Evolutionary conservation across 2,797 vertebrate species (phyloP).

Genomic region (Triplophysa bombifrons): DNA sequence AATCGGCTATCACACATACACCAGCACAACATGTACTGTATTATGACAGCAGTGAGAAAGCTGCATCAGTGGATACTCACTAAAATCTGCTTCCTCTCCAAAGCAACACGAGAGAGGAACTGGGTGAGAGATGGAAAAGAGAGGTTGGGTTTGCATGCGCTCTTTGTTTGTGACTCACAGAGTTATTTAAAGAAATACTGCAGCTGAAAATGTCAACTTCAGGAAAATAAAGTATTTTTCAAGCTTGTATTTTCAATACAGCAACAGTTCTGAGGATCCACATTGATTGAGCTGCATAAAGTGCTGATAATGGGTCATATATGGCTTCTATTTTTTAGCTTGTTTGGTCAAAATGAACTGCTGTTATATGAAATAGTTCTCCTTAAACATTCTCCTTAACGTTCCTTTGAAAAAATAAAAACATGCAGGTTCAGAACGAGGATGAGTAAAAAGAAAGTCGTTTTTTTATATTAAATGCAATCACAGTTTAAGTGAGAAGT

Average conservation of each 20-base stretch:
- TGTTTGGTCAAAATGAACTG: neutral
- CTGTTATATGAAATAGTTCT: neutral
- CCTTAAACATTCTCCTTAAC: neutral
- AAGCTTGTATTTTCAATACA: neutral
- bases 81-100: slow-evolving; percentile 84
- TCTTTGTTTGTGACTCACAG: neutral
- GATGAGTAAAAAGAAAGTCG: neutral
- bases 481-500: too few species aligned
- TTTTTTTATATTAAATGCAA: too few species aligned
- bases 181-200: neutral
- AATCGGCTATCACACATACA: slow-evolving; percentile 29
- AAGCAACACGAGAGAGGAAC: slow-evolving; percentile 86
- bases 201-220: neutral
- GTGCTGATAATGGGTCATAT: neutral
- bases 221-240: neutral
- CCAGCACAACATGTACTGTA: slow-evolving; percentile 21
- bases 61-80: slow-evolving; percentile 80
- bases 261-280: neutral
- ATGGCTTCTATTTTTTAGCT: neutral
- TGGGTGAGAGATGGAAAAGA: slow-evolving; percentile 78
- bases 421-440: neutral
- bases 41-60: slow-evolving; percentile 32
- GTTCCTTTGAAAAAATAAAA: neutral
- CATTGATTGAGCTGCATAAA: neutral
- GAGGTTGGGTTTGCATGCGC: slow-evolving; percentile 69